Percentiles rank a stretch among this genome's conserved stretches.
These are phyloP conservation scores for Procavia capensis DNA, from an alignment of 2,113 vertebrate species.

Conservation along the genomic window DNA sequence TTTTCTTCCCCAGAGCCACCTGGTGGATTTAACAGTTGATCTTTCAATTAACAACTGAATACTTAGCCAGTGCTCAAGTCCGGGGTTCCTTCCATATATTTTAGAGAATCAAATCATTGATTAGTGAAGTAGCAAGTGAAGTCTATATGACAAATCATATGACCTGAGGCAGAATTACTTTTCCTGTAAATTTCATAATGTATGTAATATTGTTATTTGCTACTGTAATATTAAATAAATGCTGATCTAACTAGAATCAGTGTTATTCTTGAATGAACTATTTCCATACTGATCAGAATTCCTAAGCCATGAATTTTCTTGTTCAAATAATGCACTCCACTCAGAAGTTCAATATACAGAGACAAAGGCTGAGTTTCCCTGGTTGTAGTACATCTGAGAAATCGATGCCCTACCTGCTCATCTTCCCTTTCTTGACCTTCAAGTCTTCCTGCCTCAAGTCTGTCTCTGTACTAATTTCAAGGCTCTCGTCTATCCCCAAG, in stretches of 20 bases:
- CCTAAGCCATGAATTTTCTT: background rate
- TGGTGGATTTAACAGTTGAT: too few relatives aligned
- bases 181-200: background rate
- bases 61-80: background rate
- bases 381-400: background rate
- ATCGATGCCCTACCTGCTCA: background rate
- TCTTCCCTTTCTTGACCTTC: background rate
- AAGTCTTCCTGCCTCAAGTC: background rate
- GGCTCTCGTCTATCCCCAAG: background rate
- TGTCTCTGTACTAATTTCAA: background rate
- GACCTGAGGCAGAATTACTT: background rate
- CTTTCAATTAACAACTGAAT: too few relatives aligned
- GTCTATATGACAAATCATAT: background rate
- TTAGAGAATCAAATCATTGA: background rate
- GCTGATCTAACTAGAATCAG: background rate
- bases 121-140: slow-evolving; percentile 4
- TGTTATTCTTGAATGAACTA: background rate
- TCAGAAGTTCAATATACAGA: background rate
- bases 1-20: too few relatives aligned
- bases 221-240: background rate
- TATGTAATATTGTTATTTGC: background rate
- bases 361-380: background rate
- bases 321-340: background rate
- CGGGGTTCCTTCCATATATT: background rate
- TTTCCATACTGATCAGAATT: background rate